Evolutionary conservation across 2,113 vertebrate species (phyloP).

Genomic region (Dasyornis broadbenti): DNA sequence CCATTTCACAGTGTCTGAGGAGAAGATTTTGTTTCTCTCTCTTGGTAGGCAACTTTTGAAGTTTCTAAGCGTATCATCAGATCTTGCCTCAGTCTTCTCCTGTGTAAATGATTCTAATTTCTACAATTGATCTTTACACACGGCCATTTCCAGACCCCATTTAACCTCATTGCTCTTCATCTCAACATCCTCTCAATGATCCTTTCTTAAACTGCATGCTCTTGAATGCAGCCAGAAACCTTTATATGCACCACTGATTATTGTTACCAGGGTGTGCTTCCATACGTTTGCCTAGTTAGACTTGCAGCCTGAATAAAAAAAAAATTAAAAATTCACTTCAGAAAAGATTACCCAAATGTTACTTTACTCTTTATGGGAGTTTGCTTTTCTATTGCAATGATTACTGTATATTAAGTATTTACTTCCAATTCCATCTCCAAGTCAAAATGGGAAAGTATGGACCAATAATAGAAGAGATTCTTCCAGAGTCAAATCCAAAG

Average conservation of each 20-base stretch:
- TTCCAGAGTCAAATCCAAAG: not conserved
- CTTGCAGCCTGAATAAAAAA: not conserved
- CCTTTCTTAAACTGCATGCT: not conserved
- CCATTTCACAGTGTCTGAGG: too few species aligned
- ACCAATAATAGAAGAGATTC: not conserved
- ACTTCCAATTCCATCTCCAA: not conserved
- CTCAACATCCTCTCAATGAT: accelerated
- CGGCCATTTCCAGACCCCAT: not conserved
- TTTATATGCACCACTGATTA: not conserved
- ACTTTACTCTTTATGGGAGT: not conserved
- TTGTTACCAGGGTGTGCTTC: not conserved
- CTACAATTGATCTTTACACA: not conserved
- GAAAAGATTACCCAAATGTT: not conserved
- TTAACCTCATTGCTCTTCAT: not conserved
- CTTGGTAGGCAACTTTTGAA: not conserved
- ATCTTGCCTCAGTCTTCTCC: not conserved
- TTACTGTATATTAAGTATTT: not conserved
- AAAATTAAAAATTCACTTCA: not conserved
- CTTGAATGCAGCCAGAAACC: not conserved
- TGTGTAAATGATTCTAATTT: not conserved
- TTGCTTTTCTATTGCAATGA: not conserved
- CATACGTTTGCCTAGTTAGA: not conserved
- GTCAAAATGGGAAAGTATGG: not conserved
- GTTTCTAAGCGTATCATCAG: not conserved
- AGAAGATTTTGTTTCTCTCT: not conserved